These are phyloP conservation scores for Anadara kagoshimensis DNA, from an alignment of 1,140 invertebrate species.

Conservation along the genomic window DNA sequence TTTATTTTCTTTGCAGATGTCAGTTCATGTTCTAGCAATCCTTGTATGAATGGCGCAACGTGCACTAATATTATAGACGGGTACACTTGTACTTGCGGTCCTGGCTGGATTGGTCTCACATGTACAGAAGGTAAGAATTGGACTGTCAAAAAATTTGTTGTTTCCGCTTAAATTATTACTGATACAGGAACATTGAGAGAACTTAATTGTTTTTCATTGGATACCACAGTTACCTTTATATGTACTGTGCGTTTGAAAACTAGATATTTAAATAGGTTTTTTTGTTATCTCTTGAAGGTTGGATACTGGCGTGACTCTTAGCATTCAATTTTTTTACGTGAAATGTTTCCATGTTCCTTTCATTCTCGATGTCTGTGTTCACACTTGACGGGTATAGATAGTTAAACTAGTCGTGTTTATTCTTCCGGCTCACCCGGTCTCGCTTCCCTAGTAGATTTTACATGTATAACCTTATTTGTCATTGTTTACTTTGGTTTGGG, in stretches of 20 bases:
- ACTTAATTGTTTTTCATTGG: not conserved
- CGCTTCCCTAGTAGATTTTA: too few species aligned
- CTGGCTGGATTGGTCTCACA: not conserved
- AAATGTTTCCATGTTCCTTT: too few species aligned
- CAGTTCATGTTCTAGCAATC: not conserved
- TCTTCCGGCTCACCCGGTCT: too few species aligned
- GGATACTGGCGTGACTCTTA: too few species aligned
- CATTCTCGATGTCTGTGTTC: too few species aligned
- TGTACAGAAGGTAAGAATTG: not conserved
- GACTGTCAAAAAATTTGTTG: not conserved
- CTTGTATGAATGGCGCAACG: not conserved
- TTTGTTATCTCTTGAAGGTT: too few species aligned
- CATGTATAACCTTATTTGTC: too few species aligned
- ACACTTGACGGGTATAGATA: too few species aligned
- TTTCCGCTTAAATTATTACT: not conserved
- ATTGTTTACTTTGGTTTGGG: too few species aligned
- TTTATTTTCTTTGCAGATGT: constrained; percentile 5
- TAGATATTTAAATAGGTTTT: too few species aligned
- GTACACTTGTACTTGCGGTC: not conserved
- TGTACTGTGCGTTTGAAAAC: not conserved
- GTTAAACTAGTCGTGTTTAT: too few species aligned
- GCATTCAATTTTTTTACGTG: too few species aligned
- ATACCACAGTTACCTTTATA: not conserved
- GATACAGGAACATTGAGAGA: not conserved
- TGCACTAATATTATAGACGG: not conserved